phyloP scores from a whole-genome alignment of 2,797 vertebrate genomes.

The Helarctos malayanus region DNA sequence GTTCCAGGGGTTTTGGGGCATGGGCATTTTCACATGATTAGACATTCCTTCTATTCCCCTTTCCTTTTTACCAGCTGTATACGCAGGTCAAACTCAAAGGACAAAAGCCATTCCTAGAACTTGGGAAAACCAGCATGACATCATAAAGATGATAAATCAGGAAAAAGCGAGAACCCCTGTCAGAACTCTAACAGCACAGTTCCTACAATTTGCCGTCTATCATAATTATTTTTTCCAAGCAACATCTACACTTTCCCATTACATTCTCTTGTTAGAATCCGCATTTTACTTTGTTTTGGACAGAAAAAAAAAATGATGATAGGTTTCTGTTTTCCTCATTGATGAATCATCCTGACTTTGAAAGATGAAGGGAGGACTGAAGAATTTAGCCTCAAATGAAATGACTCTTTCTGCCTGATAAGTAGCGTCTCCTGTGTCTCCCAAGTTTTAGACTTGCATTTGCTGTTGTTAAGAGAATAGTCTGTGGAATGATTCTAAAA shows the following conservation, averaged over 20 bases:
- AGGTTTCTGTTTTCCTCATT: neutral
- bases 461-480: conserved; percentile 20
- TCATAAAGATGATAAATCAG: neutral
- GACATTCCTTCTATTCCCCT: neutral
- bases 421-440: neutral
- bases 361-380: neutral
- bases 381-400: neutral
- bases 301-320: neutral
- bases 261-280: neutral
- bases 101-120: neutral
- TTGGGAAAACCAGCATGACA: neutral
- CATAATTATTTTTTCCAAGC: neutral
- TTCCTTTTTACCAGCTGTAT: neutral
- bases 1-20: neutral
- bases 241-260: neutral
- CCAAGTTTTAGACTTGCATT: neutral
- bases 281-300: neutral
- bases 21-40: neutral
- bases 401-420: neutral
- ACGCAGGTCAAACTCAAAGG: neutral
- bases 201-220: neutral
- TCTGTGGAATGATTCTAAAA: neutral
- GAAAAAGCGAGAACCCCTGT: neutral
- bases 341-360: neutral
- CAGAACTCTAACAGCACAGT: neutral